Conservation (phyloP, 2,888 invertebrate species). For the Seira sanloemensis region DNA sequence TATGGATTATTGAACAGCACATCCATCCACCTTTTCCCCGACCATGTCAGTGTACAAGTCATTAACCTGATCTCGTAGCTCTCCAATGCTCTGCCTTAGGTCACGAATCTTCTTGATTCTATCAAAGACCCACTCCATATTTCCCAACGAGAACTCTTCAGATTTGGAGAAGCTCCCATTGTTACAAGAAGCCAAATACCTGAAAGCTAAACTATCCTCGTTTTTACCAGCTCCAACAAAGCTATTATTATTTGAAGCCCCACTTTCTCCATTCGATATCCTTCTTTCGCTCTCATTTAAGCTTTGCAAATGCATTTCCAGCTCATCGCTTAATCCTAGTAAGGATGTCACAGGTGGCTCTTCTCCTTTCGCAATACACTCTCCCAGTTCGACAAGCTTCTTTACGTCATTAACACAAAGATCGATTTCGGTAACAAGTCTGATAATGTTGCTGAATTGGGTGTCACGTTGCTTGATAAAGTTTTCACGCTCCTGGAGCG, state of each 20-base stretch:
- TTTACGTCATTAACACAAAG: conserved; percentile 65
- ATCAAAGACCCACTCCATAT: conserved; percentile 66
- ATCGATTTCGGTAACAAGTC: conserved; percentile 69
- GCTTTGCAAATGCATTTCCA: conserved; percentile 60
- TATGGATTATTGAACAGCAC: conserved; percentile 62
- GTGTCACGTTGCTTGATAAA: conserved; percentile 53
- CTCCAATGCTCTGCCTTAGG: conserved; percentile 57
- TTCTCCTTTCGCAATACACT: conserved; percentile 64
- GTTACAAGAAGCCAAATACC: conserved; percentile 29
- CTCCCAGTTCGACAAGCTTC: conserved; percentile 62
- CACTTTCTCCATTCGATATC: neutral
- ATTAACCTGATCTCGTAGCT: conserved; percentile 57
- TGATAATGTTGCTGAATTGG: conserved; percentile 64
- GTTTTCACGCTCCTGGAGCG: conserved; percentile 50
- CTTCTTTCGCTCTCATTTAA: conserved; percentile 11
- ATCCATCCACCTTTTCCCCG: conserved; percentile 60
- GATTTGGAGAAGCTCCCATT: neutral
- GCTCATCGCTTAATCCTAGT: conserved; percentile 62
- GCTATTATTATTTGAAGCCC: neutral
- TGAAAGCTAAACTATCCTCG: conserved; percentile 28
- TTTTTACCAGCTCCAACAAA: conserved; percentile 14
- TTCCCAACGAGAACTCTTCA: conserved; percentile 38
- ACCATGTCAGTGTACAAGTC: conserved; percentile 67
- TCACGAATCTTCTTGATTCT: conserved; percentile 63
- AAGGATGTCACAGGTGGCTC: conserved; percentile 68